Conservation (phyloP, 1,140 invertebrate species). For the Cotesia typhae region DNA sequence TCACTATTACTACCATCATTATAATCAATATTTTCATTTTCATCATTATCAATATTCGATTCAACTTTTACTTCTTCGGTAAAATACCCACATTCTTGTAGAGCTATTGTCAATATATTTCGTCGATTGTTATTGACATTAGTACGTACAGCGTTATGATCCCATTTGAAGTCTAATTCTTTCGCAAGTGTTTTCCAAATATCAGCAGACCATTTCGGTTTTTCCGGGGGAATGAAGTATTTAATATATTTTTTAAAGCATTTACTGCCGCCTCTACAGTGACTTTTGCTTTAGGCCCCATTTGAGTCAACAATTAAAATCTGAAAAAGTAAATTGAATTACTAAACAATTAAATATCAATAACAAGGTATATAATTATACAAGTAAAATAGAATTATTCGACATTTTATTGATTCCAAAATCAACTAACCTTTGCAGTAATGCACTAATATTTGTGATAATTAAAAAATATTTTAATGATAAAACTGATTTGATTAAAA, state of each 20-base stretch:
- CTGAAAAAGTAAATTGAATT: not conserved
- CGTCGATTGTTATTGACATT: not conserved
- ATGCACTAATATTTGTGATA: not conserved
- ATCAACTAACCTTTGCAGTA: not conserved
- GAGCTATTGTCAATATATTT: not conserved
- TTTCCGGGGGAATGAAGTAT: not conserved
- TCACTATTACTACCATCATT: not conserved
- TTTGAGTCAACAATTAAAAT: not conserved
- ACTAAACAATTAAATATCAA: not conserved
- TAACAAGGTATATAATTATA: not conserved
- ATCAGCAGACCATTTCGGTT: slow-evolving; percentile 1
- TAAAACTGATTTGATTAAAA: no score
- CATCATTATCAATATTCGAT: not conserved
- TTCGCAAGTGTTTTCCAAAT: not conserved
- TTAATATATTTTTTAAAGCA: slow-evolving; percentile 10
- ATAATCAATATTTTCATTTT: not conserved
- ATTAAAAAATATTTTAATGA: not conserved
- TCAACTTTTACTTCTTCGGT: not conserved
- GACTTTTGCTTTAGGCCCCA: slow-evolving; percentile 3
- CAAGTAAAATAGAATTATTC: not conserved
- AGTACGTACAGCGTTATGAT: not conserved
- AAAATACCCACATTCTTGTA: not conserved
- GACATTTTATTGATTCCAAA: not conserved
- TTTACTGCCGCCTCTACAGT: not conserved
- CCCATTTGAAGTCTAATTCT: not conserved